Conservation (phyloP, 2,888 invertebrate genomes). For the Erynnis tages region DNA sequence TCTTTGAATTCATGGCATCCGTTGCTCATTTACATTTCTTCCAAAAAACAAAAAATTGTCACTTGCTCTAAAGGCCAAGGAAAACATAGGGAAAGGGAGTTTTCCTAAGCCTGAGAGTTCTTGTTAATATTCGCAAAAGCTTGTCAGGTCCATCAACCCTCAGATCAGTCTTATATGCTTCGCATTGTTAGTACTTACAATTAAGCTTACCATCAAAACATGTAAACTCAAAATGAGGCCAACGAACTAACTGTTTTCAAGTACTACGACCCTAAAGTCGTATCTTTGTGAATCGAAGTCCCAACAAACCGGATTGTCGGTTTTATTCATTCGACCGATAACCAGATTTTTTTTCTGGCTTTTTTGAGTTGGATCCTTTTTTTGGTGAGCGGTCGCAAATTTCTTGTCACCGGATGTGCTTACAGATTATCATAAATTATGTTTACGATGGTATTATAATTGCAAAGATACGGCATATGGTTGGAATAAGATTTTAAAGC, state of each 20-base stretch:
- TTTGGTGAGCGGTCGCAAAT: conserved; percentile 4
- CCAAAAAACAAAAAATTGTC: too few species aligned
- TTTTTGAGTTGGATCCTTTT: conserved; percentile 1
- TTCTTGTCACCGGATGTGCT: conserved; percentile 6
- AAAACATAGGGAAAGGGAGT: too few species aligned
- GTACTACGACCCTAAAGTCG: not conserved
- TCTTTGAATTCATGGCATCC: too few species aligned
- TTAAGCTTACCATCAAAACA: not conserved
- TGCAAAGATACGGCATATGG: not conserved
- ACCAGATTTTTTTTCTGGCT: not conserved
- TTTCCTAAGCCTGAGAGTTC: too few species aligned
- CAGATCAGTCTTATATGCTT: too few species aligned
- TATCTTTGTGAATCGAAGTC: not conserved
- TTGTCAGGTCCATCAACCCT: too few species aligned
- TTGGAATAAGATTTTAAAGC: too few species aligned
- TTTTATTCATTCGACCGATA: conserved; percentile 4
- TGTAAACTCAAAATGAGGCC: not conserved
- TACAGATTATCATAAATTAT: conserved; percentile 2
- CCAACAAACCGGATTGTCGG: not conserved
- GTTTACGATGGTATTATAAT: not conserved
- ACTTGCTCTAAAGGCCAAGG: too few species aligned
- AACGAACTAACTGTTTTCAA: not conserved
- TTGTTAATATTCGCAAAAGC: too few species aligned
- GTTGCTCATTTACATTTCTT: too few species aligned
- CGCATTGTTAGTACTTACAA: too few species aligned